Percentiles rank a stretch among this genome's conserved stretches.
Conservation (phyloP, 2,797 vertebrate species). For the Phataginus tricuspis region DNA sequence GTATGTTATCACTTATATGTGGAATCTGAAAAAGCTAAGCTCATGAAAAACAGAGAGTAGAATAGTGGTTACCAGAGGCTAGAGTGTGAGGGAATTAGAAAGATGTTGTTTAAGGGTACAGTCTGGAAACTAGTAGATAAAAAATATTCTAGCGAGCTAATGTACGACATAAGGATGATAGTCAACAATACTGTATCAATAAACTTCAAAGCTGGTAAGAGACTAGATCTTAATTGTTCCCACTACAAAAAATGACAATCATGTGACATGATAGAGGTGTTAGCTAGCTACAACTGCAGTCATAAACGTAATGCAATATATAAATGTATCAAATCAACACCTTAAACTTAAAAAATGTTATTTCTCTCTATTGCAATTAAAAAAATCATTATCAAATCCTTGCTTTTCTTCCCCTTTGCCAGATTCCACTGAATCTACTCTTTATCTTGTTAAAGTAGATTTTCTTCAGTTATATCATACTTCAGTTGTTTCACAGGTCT, state of each 20-base stretch:
- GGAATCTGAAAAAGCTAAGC: neutral
- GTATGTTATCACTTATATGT: neutral
- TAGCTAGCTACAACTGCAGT: neutral
- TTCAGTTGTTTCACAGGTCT: neutral
- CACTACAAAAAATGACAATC: neutral
- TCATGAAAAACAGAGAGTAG: neutral
- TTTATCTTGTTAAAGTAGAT: neutral
- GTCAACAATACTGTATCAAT: neutral
- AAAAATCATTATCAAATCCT: neutral
- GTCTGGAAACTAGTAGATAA: neutral
- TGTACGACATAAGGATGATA: neutral
- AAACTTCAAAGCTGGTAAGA: neutral
- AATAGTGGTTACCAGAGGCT: neutral
- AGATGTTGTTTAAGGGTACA: neutral
- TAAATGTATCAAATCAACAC: neutral
- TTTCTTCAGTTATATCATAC: neutral
- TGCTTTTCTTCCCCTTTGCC: neutral
- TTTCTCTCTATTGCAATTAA: neutral
- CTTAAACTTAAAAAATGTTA: neutral
- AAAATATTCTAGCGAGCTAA: neutral
- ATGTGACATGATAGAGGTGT: neutral
- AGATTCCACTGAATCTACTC: neutral
- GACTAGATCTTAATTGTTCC: neutral
- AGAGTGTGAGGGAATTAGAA: too few relatives aligned
- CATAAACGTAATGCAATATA: neutral